These are phyloP conservation scores for Linyphia triangularis DNA, from an alignment of 2,888 invertebrate genomes.

Conservation along the genomic window DNA sequence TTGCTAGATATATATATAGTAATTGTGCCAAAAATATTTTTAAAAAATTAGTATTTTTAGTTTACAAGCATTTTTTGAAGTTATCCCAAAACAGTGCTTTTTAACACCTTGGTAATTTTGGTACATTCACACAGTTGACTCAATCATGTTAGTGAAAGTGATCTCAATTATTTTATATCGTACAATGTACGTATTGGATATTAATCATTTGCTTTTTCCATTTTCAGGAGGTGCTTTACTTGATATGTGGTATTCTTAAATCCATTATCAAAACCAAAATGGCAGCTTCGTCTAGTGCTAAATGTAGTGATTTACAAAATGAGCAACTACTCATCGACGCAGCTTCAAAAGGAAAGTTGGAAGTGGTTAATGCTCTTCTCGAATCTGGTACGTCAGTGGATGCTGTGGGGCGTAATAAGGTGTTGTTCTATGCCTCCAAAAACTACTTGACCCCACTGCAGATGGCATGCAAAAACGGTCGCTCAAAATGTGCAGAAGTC, in stretches of 20 bases:
- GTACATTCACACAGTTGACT: too few relatives aligned
- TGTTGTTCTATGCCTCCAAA: slow-evolving; percentile 79
- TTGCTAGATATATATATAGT: too few relatives aligned
- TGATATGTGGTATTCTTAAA: not conserved
- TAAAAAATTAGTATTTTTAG: too few relatives aligned
- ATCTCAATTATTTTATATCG: too few relatives aligned
- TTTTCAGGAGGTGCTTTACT: too few relatives aligned
- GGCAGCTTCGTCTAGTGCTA: not conserved
- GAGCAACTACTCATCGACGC: slow-evolving; percentile 77
- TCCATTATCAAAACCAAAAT: not conserved
- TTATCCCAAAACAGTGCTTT: too few relatives aligned
- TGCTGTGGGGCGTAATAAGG: slow-evolving; percentile 78
- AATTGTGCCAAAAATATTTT: too few relatives aligned
- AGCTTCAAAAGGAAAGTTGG: slow-evolving; percentile 77
- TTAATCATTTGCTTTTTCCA: too few relatives aligned
- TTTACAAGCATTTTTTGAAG: too few relatives aligned
- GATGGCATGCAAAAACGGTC: slow-evolving; percentile 77
- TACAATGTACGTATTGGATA: too few relatives aligned
- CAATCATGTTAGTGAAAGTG: too few relatives aligned
- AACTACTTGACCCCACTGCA: slow-evolving; percentile 79
- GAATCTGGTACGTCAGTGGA: slow-evolving; percentile 78
- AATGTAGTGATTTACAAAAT: slow-evolving; percentile 68
- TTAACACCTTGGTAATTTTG: too few relatives aligned
- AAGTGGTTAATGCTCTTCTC: slow-evolving; percentile 76
- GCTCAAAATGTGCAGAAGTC: slow-evolving; percentile 76